A percentile compares a stretch with the other conserved stretches of the same genome.
phyloP scores from a whole-genome alignment of 1,140 invertebrate genomes.

The Mesaphorura yosii region DNA sequence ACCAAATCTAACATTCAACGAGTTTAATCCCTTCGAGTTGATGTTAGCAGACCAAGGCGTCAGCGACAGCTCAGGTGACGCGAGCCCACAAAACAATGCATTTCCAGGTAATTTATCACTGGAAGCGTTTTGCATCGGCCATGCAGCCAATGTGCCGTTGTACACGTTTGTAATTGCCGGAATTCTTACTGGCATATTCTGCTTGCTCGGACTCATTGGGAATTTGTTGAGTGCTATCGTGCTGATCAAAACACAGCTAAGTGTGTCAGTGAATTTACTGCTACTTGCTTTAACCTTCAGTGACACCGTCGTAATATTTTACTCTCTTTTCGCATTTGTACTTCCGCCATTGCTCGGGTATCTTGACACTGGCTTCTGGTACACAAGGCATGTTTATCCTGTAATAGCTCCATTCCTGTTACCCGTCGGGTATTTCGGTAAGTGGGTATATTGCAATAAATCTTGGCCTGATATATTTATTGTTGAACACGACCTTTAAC shows the following conservation, averaged over 20 bases:
- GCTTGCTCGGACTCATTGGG: constrained; percentile 69
- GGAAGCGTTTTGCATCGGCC: too few relatives aligned
- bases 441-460: too few relatives aligned
- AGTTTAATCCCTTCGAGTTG: too few relatives aligned
- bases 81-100: too few relatives aligned
- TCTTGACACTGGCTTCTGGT: constrained; percentile 37
- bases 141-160: neutral
- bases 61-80: too few relatives aligned
- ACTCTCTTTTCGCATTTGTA: constrained; percentile 73
- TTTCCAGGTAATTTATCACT: too few relatives aligned
- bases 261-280: constrained; percentile 83
- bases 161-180: constrained; percentile 38
- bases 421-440: constrained; percentile 2
- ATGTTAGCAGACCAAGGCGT: too few relatives aligned
- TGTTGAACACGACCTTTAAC: neutral
- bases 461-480: neutral
- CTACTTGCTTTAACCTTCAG: constrained; percentile 77
- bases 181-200: constrained; percentile 64
- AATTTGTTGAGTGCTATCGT: constrained; percentile 86
- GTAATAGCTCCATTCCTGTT: constrained; percentile 5
- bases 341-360: constrained; percentile 70
- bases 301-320: constrained; percentile 74
- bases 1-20: too few relatives aligned
- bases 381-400: neutral
- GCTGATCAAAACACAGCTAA: constrained; percentile 77